Base-by-base conservation (phyloP, 2,113 vertebrate genomes). In the Psophia crepitans region DNA sequence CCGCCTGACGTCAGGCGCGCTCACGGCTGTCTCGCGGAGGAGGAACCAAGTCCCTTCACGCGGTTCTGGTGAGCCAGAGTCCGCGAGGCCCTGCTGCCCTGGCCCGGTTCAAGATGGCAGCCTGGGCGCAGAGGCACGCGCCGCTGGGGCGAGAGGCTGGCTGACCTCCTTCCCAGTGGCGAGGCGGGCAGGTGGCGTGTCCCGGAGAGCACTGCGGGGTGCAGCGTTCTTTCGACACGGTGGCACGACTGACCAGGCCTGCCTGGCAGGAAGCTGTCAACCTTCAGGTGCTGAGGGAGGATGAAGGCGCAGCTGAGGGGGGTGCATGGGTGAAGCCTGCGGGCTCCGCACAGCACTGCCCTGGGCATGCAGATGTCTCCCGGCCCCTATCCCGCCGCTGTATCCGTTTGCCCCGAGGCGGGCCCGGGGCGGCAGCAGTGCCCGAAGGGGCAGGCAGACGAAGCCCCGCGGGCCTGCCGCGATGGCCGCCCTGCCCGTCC, bases 151-250 rank as follows among this genome's bases (percentile, higher is more conserved):
- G 11, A 24, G 39, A 58, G 19, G 39, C 14, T 26, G 69, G 44
- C 33, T 3, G 16, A 6, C 3, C 37, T 8, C 37, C 13, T 33
- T 71, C 17, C 51, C 5, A 1, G 17, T 3, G 2, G n/a, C 1
- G 5, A 12, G 49, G 44, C 0, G 3, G 17, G 15, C 2, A 14
- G 64, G 28, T 14, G 4, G 2, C 30, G 7, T 5, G 48, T 24
- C 37, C 28, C 12, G 21, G 35, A 2, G 2, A 23, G 4, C 51
- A n/a, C 2, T 13, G n/a, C 0, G 14, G 41, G 22, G n/a, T 3
- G 12, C 16, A 3, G 2, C 11, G 37, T 6, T 26, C 24, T 35
- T 32, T 23, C 26, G 11, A 0, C 5, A 37, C 3, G 27, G 33
- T 14, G 18, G 10, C 2, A 14, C 6, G 51, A 5, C 33, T 14